Base-by-base conservation (phyloP, 2,888 invertebrate species). In the Plagiodera versicolora region DNA sequence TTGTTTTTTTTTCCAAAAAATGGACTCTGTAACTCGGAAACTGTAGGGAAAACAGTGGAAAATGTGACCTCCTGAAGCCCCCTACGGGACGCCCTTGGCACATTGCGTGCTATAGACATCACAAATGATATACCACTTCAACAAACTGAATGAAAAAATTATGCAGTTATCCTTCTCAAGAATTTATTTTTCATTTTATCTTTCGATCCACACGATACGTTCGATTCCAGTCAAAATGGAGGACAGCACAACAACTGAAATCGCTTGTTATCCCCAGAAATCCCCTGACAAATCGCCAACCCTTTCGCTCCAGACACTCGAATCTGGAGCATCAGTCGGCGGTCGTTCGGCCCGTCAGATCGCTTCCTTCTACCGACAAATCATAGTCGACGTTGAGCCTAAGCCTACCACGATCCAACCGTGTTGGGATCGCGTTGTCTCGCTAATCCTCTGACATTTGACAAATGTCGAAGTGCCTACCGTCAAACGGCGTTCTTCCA, bases 291-390 rank as follows among this genome's bases (percentile, higher is more conserved):
- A 47, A 47, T 47, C n/a, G n/a, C n/a, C n/a, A 19, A 47, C 24
- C 24, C 24, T 49, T 30, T 19, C 49, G n/a, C 49, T 49, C 24
- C 11, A 28, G 30, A 20, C 39, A n/a, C 39, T 39, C 39, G 39
- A 39, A 14, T 39, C 11, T 8, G 39, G 39, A 39, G 14, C 39
- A 39, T 39, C 39, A 39, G 39, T 39, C 3, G 32, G 32, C 32
- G 11, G 32, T 66, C 64, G 64, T 66, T 66, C 66, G 64, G 60
- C 58, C 51, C 54, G 63, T 65, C 65, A 61, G 58, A 62, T 58
- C 66, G 62, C 54, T 64, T 62, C 56, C 62, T 53, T 60, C 58
- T 64, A 58, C 62, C 60, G 75, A 80, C 79, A 80, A 80, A 80
- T 80, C 80, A 44, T 53, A 24, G 24, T 28, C 16, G 17, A 3